Base-by-base conservation (phyloP, 2,113 vertebrate genomes). In the Apodemus sylvaticus region DNA sequence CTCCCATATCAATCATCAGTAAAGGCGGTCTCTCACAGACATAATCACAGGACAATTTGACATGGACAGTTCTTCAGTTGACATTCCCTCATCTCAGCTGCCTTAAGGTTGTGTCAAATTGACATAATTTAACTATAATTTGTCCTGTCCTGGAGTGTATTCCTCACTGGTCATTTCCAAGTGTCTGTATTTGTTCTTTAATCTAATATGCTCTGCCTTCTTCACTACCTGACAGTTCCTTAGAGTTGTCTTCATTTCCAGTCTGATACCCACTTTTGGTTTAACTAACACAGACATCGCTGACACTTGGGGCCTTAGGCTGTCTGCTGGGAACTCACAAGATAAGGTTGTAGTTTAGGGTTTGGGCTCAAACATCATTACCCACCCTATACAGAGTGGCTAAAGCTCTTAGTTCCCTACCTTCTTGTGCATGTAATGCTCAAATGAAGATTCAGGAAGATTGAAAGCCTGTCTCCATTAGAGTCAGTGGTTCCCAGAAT, bases 401-500 rank as follows among this genome's bases (percentile, higher is more conserved):
- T 64, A 68, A 70, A 83, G 34, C 11, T 31, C 82, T 36, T 0
- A 2, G 0, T 78, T 68, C 51, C 45, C 60, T n/a, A 6, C 34
- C 19, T 20, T 29, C 58, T 53, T 13, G 9, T 29, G 64, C 39
- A 20, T 13, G 89, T 0, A n/a, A 64, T 73, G 68, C 79, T 34
- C 58, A 62, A 20, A 3, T 64, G 48, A 51, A 39, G 24, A 78
- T 58, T 86, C 19, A 76, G 17, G 60, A 81, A 94, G 45, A 53
- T 86, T 3, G 34, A 71, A 77, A 91, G 90, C 36, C 20, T 36
- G 3, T 53, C 66, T 45, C 31, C 36, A 34, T 42, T 29, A 70
- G 11, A 82, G 17, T 14, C 45, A 45, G 22, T 92, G 79, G 39
- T 89, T 86, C 45, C 81, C 48, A 86, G 93, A 89, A 93, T 70